These are phyloP conservation scores for Aspiorhynchus laticeps DNA, from an alignment of 2,113 vertebrate species.

Conservation along the genomic window DNA sequence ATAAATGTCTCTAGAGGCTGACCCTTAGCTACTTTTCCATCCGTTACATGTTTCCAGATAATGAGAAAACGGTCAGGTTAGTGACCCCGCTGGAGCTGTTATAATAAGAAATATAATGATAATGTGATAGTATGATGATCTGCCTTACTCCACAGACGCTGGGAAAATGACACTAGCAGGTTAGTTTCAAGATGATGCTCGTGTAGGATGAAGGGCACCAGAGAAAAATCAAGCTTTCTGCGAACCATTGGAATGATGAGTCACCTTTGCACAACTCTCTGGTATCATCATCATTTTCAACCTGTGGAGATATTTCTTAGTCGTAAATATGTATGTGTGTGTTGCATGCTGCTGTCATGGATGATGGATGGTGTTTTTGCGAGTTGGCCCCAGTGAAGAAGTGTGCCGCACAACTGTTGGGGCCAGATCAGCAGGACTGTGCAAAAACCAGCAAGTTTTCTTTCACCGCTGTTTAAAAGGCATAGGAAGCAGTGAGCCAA, in stretches of 20 bases:
- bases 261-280: neutral
- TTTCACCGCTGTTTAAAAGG: constrained; percentile 8
- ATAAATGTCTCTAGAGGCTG: constrained; percentile 35
- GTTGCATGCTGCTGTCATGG: constrained; percentile 27
- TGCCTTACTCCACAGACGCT: constrained; percentile 4
- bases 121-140: constrained; percentile 8
- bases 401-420: constrained; percentile 4
- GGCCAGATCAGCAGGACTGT: constrained; percentile 39
- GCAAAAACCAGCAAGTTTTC: constrained; percentile 3
- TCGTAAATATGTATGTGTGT: neutral
- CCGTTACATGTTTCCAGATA: constrained; percentile 10
- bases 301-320: neutral
- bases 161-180: neutral
- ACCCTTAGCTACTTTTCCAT: constrained; percentile 6
- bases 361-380: constrained; percentile 35
- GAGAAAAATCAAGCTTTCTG: neutral
- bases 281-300: neutral
- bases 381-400: constrained; percentile 17
- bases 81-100: constrained; percentile 31
- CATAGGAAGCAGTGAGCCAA: neutral
- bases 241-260: neutral
- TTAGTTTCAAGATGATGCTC: neutral
- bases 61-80: constrained; percentile 42
- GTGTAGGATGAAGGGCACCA: neutral
- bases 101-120: constrained; percentile 15